Percentiles rank a stretch among this genome's conserved stretches.
These are phyloP conservation scores for Falco rusticolus DNA, from an alignment of 2,797 vertebrate genomes.

Conservation along the genomic window DNA sequence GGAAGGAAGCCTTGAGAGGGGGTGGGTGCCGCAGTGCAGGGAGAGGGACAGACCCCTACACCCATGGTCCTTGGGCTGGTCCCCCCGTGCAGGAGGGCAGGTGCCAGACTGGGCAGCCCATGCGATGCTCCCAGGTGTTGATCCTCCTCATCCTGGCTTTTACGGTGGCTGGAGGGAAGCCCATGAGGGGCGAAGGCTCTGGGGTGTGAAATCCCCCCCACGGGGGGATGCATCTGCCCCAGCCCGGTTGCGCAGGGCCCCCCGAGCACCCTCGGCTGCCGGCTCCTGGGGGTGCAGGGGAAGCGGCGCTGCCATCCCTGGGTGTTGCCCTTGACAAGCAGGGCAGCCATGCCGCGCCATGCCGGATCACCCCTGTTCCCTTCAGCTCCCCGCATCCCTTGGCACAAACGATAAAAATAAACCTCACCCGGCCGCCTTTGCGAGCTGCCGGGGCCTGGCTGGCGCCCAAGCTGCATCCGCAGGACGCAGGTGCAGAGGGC, in stretches of 20 bases:
- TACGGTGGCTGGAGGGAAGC: not conserved
- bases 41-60: not conserved
- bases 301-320: not conserved
- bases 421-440: not conserved
- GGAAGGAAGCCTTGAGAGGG: not conserved
- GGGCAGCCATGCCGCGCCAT: not conserved
- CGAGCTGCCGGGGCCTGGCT: not conserved
- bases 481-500: not conserved
- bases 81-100: not conserved
- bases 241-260: not conserved
- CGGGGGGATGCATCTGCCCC: not conserved
- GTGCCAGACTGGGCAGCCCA: not conserved
- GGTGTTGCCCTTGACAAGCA: not conserved
- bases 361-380: not conserved
- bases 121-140: rapidly evolving
- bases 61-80: not conserved
- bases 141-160: not conserved
- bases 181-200: not conserved
- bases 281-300: not conserved
- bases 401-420: constrained; percentile 7
- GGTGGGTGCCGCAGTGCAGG: not conserved
- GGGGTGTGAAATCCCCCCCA: rapidly evolving
- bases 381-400: not conserved
- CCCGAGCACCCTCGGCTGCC: not conserved
- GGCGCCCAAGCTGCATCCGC: not conserved